Conservation (phyloP, 2,888 invertebrate species). For the Heteromyza rotundicornis region DNA sequence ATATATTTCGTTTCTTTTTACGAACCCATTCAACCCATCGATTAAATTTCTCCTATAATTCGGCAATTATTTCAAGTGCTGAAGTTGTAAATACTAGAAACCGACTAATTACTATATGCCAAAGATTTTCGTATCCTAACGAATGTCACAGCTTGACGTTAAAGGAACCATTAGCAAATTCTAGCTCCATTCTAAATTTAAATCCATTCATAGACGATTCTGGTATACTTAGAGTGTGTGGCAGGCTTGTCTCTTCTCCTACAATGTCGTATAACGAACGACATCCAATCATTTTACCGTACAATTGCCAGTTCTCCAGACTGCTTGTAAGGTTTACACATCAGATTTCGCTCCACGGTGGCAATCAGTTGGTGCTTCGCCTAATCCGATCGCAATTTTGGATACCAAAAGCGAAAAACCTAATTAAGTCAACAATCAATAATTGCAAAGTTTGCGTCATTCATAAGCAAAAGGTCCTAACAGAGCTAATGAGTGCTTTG, state of each 20-base stretch:
- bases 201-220: background rate
- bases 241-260: background rate
- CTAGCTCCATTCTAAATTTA: background rate
- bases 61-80: background rate
- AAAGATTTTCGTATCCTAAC: background rate
- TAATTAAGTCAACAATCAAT: conserved; percentile 13
- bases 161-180: background rate
- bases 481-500: background rate
- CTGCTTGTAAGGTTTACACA: conserved; percentile 10
- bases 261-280: background rate
- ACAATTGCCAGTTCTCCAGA: background rate
- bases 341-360: conserved; percentile 8
- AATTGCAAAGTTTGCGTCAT: conserved; percentile 7
- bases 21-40: no score
- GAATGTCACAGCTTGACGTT: background rate
- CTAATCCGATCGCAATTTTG: conserved; percentile 5
- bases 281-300: conserved; percentile 2
- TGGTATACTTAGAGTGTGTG: background rate
- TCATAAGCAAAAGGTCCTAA: no score
- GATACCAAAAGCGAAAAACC: conserved; percentile 3
- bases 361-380: conserved; percentile 11
- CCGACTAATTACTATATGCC: background rate
- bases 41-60: background rate
- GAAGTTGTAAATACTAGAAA: background rate
- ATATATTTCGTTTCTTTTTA: no score